Percentiles rank a stretch among this genome's conserved stretches.
phyloP scores from a whole-genome alignment of 92 coral and sea anemone genomes.

The Montipora capitata region DNA sequence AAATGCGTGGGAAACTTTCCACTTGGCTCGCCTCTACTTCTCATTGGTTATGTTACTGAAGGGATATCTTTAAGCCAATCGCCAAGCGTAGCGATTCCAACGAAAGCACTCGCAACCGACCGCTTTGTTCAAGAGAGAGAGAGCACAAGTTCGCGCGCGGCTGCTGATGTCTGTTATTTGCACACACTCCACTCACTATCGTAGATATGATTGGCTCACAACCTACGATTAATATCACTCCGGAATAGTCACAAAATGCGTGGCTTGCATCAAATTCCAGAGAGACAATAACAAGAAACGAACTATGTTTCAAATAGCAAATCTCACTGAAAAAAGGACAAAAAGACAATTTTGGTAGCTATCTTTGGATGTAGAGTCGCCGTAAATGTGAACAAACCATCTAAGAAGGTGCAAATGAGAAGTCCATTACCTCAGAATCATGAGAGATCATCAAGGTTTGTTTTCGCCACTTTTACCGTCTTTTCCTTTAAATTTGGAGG shows the following conservation, averaged over 20 bases:
- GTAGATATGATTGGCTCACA: too few relatives aligned
- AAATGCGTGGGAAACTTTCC: too few relatives aligned
- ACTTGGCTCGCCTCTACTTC: too few relatives aligned
- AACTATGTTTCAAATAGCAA: not conserved
- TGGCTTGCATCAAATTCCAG: not conserved
- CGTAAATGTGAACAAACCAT: not conserved
- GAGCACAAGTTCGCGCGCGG: too few relatives aligned
- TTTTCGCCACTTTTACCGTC: slow-evolving; percentile 31
- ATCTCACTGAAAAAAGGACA: too few relatives aligned
- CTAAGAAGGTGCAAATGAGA: too few relatives aligned
- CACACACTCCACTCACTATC: too few relatives aligned
- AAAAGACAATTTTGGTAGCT: not conserved
- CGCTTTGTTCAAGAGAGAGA: too few relatives aligned
- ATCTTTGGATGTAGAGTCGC: not conserved
- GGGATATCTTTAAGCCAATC: too few relatives aligned
- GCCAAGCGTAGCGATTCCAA: not conserved
- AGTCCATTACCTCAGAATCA: slow-evolving; percentile 1
- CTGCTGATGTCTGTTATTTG: too few relatives aligned
- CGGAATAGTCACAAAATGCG: not conserved
- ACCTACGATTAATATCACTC: not conserved
- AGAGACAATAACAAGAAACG: not conserved
- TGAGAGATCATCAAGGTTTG: not conserved
- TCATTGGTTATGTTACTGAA: too few relatives aligned
- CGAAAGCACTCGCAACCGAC: too few relatives aligned
- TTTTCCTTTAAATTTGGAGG: slow-evolving; percentile 48